Evolutionary conservation across 2,113 vertebrate species (phyloP).

Genomic region (Catharus bicknelli): DNA sequence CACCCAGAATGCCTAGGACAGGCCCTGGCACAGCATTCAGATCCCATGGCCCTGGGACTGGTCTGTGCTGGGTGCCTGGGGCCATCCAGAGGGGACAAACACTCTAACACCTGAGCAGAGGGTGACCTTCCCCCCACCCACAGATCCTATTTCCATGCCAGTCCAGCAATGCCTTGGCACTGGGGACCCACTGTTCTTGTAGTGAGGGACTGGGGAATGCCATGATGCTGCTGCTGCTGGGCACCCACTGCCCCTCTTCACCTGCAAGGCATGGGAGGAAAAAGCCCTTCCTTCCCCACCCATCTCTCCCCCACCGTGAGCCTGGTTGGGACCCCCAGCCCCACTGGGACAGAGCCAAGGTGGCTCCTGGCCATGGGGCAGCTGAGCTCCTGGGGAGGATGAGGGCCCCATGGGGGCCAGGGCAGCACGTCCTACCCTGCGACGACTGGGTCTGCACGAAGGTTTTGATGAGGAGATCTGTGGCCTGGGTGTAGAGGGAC

Average conservation of each 20-base stretch:
- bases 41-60: neutral
- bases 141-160: neutral
- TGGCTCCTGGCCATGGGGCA: neutral
- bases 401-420: accelerated
- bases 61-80: neutral
- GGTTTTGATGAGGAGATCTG: slow-evolving; percentile 96
- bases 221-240: neutral
- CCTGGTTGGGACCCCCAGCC: neutral
- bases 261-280: neutral
- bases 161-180: neutral
- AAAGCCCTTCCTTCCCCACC: neutral
- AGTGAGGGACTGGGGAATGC: neutral
- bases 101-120: neutral
- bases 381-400: accelerated
- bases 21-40: neutral
- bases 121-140: neutral
- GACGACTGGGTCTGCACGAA: slow-evolving; percentile 93
- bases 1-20: neutral
- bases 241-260: neutral
- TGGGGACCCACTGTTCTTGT: neutral
- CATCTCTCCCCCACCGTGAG: accelerated
- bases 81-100: neutral
- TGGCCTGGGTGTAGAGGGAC: slow-evolving; percentile 97
- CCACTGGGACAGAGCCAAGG: neutral
- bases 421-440: slow-evolving; percentile 80